These are phyloP conservation scores for Fregata magnificens DNA, from an alignment of 2,113 vertebrate species.

Conservation along the genomic window DNA sequence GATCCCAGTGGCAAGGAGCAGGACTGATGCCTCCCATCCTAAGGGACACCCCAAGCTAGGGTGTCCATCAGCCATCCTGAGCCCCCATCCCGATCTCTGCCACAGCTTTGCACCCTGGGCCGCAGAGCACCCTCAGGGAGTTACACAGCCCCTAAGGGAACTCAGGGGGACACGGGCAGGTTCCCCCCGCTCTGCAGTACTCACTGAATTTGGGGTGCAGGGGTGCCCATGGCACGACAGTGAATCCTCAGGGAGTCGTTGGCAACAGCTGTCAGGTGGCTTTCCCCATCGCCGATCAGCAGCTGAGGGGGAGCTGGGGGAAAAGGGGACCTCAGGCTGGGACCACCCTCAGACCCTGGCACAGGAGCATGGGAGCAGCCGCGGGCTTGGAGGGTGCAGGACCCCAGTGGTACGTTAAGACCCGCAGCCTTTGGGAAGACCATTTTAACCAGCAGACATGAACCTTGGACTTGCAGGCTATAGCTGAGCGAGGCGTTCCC, in stretches of 20 bases:
- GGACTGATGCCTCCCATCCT: neutral
- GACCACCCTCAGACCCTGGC: rapidly evolving
- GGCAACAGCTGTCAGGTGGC: constrained; percentile 7
- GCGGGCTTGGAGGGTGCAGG: neutral
- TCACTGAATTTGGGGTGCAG: constrained; percentile 61
- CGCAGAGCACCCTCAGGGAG: neutral
- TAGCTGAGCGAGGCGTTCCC: constrained; percentile 81
- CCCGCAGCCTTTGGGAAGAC: neutral
- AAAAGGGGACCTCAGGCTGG: neutral
- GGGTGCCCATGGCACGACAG: constrained; percentile 55
- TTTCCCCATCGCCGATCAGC: constrained; percentile 59
- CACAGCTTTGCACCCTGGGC: rapidly evolving
- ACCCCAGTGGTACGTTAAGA: rapidly evolving
- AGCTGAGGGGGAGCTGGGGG: constrained; percentile 63
- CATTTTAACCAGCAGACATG: rapidly evolving
- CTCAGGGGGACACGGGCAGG: neutral
- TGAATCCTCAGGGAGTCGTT: constrained; percentile 66
- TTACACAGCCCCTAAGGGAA: neutral
- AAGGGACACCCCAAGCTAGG: neutral
- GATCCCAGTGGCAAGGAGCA: neutral
- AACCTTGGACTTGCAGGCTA: constrained; percentile 82
- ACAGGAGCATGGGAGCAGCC: neutral
- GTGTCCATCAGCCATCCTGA: neutral
- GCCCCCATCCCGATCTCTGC: rapidly evolving
- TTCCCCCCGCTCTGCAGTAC: neutral